A percentile compares a stretch with the other conserved stretches of the same genome.
phyloP scores from a whole-genome alignment of 2,888 invertebrate species.

The Acholoe squamosa region DNA sequence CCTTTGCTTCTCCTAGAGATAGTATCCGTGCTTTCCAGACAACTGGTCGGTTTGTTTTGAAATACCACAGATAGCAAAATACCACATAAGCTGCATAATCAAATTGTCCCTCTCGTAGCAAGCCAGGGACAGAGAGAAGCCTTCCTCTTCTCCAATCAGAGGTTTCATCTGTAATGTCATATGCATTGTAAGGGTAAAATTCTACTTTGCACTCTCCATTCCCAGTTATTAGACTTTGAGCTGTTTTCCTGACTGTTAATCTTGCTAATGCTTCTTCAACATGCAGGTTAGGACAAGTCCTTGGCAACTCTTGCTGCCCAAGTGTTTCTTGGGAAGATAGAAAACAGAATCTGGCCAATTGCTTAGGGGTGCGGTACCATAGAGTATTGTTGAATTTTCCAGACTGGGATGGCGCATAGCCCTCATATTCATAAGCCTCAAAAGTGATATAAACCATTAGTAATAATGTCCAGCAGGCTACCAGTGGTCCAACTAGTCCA shows the following conservation, averaged over 20 bases:
- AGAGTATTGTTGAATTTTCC: background rate
- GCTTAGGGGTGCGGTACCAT: background rate
- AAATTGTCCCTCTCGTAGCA: background rate
- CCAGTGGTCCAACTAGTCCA: too few species aligned
- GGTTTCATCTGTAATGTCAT: background rate
- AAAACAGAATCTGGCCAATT: background rate
- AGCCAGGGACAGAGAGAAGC: background rate
- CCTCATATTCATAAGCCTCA: too few species aligned
- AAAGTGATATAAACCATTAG: too few species aligned
- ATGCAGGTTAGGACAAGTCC: too few species aligned
- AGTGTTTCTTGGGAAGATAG: background rate
- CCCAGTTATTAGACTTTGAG: background rate
- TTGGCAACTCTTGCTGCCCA: too few species aligned
- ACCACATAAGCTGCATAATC: background rate
- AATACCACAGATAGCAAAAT: constrained; percentile 11
- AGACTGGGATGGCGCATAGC: background rate
- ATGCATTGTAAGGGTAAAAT: background rate
- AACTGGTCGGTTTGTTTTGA: background rate
- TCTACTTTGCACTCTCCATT: background rate
- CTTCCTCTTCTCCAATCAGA: background rate
- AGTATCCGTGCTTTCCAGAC: too few species aligned
- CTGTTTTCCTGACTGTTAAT: too few species aligned
- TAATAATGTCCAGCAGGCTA: too few species aligned
- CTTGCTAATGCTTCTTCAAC: too few species aligned
- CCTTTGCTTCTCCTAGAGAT: too few species aligned